Evolutionary conservation across 2,113 vertebrate species (phyloP).

Genomic region (Sturnira hondurensis): DNA sequence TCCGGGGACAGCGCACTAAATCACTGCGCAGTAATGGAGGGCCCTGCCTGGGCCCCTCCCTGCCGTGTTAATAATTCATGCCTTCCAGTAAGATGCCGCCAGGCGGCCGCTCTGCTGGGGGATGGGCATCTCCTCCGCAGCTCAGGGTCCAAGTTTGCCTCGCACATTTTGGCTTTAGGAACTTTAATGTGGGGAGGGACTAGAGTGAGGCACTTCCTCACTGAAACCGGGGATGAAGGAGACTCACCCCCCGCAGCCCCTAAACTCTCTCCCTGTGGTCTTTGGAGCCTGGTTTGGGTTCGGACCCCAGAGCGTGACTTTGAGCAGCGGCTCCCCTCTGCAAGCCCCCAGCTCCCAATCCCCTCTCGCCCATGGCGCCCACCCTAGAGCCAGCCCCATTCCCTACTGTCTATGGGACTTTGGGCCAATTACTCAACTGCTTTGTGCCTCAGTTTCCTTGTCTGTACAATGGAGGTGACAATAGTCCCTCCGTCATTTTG

Average conservation of each 20-base stretch:
- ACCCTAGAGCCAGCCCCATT: neutral
- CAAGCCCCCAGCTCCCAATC: neutral
- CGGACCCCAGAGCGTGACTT: rapidly evolving
- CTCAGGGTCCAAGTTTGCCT: neutral
- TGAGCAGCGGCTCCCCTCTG: neutral
- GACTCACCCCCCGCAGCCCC: neutral
- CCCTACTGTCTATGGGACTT: neutral
- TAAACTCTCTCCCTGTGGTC: neutral
- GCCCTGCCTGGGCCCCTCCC: neutral
- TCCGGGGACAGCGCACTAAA: slow-evolving; percentile 79
- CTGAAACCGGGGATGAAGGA: rapidly evolving
- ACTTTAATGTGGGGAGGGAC: neutral
- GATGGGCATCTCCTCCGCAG: neutral
- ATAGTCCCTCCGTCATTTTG: neutral
- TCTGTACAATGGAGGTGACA: neutral
- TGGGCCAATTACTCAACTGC: neutral
- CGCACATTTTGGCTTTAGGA: slow-evolving; percentile 4
- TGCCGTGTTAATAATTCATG: slow-evolving; percentile 81
- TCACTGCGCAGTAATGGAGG: slow-evolving; percentile 78
- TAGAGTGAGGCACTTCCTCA: neutral
- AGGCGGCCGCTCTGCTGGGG: neutral
- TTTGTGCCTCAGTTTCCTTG: neutral
- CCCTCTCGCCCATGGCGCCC: neutral
- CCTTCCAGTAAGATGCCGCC: slow-evolving; percentile 77
- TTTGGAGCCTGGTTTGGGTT: neutral